phyloP scores from a whole-genome alignment of 2,888 invertebrate genomes.

The Idaea aversata region DNA sequence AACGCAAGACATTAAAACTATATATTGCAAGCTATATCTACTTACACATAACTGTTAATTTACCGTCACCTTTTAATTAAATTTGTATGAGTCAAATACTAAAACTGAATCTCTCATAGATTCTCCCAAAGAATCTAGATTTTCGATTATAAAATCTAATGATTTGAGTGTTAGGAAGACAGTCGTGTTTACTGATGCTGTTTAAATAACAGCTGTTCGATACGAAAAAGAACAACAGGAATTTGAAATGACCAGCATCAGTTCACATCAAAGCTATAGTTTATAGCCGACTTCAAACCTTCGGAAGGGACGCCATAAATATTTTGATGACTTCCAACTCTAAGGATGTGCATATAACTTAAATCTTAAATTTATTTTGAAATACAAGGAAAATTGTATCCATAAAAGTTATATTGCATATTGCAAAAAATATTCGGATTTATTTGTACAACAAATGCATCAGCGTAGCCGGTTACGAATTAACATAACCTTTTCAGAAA shows the following conservation, averaged over 20 bases:
- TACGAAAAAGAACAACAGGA: constrained; percentile 20
- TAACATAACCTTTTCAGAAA: constrained; percentile 4
- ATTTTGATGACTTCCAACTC: constrained; percentile 33
- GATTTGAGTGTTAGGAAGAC: constrained; percentile 3
- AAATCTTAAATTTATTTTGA: not conserved
- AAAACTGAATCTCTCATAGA: not conserved
- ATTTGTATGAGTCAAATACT: not conserved
- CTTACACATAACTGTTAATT: not conserved
- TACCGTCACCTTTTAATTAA: not conserved
- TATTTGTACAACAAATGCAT: constrained; percentile 17
- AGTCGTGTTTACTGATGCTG: too few relatives aligned
- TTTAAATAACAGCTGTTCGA: constrained; percentile 19
- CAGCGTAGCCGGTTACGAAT: not conserved
- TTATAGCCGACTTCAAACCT: constrained; percentile 45
- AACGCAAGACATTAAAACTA: too few relatives aligned
- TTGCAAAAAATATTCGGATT: constrained; percentile 16
- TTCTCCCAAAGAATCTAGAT: too few relatives aligned
- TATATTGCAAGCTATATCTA: too few relatives aligned
- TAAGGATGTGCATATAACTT: not conserved
- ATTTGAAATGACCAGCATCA: constrained; percentile 40
- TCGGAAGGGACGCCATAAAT: constrained; percentile 43
- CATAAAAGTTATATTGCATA: constrained; percentile 22
- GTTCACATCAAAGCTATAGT: constrained; percentile 47
- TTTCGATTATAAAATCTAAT: too few relatives aligned
- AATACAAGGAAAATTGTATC: not conserved